phyloP scores from a whole-genome alignment of 35 echinoderm and acorn worm genomes.

The Apostichopus japonicus region DNA sequence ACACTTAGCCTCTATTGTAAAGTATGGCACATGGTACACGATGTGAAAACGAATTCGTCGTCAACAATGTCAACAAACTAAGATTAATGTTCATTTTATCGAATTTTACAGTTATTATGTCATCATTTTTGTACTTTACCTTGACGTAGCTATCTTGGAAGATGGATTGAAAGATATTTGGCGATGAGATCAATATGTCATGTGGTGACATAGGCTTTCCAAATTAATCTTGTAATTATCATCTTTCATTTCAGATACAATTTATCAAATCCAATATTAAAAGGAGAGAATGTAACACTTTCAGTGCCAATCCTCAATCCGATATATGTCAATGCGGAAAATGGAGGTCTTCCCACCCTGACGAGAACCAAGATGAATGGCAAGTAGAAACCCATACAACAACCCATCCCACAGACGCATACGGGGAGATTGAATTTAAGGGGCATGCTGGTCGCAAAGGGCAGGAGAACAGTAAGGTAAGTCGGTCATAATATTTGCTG shows the following conservation, averaged over 20 bases:
- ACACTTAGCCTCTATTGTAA: no score
- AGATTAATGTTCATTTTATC: no score
- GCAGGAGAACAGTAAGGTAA: slow-evolving; percentile 78
- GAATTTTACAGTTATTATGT: no score
- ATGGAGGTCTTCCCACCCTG: slow-evolving; percentile 55
- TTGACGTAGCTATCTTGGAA: no score
- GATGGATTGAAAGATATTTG: no score
- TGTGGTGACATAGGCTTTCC: no score
- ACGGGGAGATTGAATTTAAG: slow-evolving; percentile 93
- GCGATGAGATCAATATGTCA: no score
- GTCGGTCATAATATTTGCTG: not conserved
- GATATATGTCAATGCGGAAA: slow-evolving; percentile 84
- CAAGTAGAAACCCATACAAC: slow-evolving; percentile 78
- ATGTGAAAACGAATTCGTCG: no score
- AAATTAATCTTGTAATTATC: no score
- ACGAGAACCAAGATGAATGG: slow-evolving; percentile 62
- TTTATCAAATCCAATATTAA: not conserved
- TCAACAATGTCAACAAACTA: no score
- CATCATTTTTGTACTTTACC: no score
- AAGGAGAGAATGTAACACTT: not conserved
- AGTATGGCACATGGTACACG: no score
- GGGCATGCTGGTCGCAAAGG: slow-evolving; percentile 68
- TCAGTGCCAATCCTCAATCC: not conserved
- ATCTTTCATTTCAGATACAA: not conserved
- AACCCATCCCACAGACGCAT: slow-evolving; percentile 81